Evolutionary conservation across 2,113 vertebrate genomes (phyloP).

Genomic region (Brevimyrus niger): DNA sequence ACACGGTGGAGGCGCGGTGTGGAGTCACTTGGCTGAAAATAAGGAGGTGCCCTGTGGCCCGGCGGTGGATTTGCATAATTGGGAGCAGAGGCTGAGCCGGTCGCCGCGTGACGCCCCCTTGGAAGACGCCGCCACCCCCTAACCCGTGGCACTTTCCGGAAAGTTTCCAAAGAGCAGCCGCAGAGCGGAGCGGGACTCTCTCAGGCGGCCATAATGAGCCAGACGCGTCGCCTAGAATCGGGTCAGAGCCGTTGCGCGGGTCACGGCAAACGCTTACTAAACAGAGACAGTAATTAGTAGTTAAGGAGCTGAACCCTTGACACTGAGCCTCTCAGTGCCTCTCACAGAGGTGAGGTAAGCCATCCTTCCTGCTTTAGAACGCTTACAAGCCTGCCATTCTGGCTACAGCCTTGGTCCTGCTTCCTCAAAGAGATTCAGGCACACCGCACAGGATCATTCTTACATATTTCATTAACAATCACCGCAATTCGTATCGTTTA

Average conservation of each 20-base stretch:
- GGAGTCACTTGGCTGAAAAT: conserved; percentile 14
- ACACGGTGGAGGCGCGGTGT: background rate
- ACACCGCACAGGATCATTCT: background rate
- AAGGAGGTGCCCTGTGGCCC: background rate
- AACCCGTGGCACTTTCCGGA: background rate
- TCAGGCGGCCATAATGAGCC: background rate
- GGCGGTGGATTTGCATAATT: conserved; percentile 7
- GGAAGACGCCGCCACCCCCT: background rate
- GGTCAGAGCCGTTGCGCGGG: background rate
- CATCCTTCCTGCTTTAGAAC: background rate
- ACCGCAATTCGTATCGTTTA: background rate
- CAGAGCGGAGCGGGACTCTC: background rate
- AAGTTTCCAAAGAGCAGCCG: background rate
- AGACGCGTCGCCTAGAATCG: background rate
- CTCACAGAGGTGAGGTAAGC: background rate
- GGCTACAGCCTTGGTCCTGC: background rate
- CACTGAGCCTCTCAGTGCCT: background rate
- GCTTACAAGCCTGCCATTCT: background rate
- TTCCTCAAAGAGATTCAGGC: background rate
- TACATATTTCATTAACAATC: background rate
- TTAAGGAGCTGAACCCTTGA: background rate
- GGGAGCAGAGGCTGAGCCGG: background rate
- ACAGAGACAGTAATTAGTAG: background rate
- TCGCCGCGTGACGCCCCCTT: background rate
- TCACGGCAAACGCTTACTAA: background rate